A percentile compares a stretch with the other conserved stretches of the same genome.
Evolutionary conservation across 2,113 vertebrate genomes (phyloP).

Genomic region (Halichoerus grypus): DNA sequence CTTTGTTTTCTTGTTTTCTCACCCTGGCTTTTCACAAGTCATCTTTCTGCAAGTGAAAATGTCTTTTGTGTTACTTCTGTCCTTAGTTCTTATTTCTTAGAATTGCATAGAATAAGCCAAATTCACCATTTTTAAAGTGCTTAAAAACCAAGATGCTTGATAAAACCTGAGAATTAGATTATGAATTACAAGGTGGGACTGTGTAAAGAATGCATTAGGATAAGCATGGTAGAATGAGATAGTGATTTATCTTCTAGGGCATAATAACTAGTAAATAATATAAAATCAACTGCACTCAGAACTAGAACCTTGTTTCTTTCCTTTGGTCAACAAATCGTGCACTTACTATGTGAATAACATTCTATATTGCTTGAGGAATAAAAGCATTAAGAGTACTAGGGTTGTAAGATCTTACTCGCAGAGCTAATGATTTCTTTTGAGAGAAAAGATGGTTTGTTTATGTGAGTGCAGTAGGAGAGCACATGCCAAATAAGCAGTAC

Average conservation of each 20-base stretch:
- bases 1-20: background rate
- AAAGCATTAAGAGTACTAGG: background rate
- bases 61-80: background rate
- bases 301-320: constrained; percentile 55
- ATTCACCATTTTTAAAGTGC: constrained; percentile 20
- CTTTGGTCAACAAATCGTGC: background rate
- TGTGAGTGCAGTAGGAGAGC: background rate
- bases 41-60: constrained; percentile 21
- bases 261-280: constrained; percentile 46
- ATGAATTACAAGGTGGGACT: constrained; percentile 40
- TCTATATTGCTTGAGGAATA: background rate
- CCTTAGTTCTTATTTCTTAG: constrained; percentile 40
- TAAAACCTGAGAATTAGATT: constrained; percentile 39
- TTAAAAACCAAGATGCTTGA: constrained; percentile 26
- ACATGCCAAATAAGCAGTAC: background rate
- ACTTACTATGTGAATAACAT: background rate
- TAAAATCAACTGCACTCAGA: constrained; percentile 51
- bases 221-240: background rate
- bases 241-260: constrained; percentile 21
- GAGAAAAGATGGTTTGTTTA: constrained; percentile 32
- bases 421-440: constrained; percentile 11
- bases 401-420: constrained; percentile 18
- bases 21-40: background rate
- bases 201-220: constrained; percentile 35
- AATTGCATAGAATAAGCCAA: background rate